Base-by-base conservation (phyloP, 2,113 vertebrate genomes). In the Choloepus hoffmanni region DNA sequence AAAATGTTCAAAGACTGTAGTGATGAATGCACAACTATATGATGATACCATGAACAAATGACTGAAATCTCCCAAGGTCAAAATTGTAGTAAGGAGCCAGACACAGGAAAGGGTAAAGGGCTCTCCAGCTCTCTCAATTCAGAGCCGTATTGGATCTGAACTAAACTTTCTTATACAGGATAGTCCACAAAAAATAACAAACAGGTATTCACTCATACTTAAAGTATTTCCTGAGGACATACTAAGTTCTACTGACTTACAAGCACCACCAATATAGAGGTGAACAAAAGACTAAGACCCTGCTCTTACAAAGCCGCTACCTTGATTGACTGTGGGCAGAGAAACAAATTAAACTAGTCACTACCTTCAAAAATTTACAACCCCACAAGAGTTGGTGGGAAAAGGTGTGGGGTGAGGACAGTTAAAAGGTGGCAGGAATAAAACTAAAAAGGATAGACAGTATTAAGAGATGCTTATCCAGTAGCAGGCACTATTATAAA, bases 51-150 rank as follows among this genome's bases (percentile, higher is more conserved):
- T 45, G 43, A 45, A 45, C 43, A 45, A 45, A 45, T 45, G 43
- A 45, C 3, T 6, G 84, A 89, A 74, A 76, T 7, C 85, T 14
- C 68, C 36, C 92, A 68, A 33, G 36, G 91, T 94, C 65, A 40
- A 92, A 86, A 40, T 89, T 58, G 43, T 68, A 91, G 19, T n/a
- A n/a, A 90, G 88, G 62, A 48, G 62, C n/a, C 50, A 10, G 67
- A 82, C n/a, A 67, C 18, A 40, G 58, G 24, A 60, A 82, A 93
- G 53, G 55, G n/a, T 26, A 63, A 40, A 77, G 81, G 58, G 50
- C 76, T 92, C 24, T 40, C 30, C 55, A 83, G 40, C 14, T 90
- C 10, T 55, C 84, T 45, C 43, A 72, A 24, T 86, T 76, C 36
- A 95, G 36, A 93, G 33, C 36, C 43, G 23, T 78, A n/a, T 16